A percentile compares a stretch with the other conserved stretches of the same genome.
Conservation (phyloP, 2,888 invertebrate species). For the Strigamia transsilvanica region DNA sequence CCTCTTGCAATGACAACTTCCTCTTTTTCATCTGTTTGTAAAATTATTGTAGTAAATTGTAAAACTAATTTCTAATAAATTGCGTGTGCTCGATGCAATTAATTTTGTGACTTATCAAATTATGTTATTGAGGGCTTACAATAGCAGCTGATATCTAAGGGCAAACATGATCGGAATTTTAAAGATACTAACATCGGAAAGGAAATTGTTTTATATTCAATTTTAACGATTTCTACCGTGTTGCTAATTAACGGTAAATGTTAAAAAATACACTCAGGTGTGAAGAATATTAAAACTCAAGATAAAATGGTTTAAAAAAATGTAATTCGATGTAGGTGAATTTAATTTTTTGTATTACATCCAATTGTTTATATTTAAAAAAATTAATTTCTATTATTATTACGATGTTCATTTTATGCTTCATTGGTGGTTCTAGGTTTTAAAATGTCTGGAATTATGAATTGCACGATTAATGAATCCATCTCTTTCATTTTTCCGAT, state of each 20-base stretch:
- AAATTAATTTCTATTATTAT: background rate
- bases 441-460: background rate
- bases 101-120: background rate
- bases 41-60: background rate
- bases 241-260: background rate
- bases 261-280: background rate
- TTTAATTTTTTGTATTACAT: background rate
- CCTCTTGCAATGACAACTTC: conserved; percentile 34
- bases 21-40: background rate
- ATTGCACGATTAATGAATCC: background rate
- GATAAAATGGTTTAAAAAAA: background rate
- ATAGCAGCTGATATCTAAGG: conserved; percentile 10
- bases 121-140: background rate
- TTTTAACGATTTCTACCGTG: background rate
- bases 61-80: conserved; percentile 6
- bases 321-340: background rate
- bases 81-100: background rate
- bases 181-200: background rate
- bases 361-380: background rate
- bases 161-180: conserved; percentile 37
- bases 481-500: background rate
- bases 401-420: too few relatives aligned
- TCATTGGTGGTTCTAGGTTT: background rate
- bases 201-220: background rate
- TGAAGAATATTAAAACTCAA: background rate